A percentile compares a stretch with the other conserved stretches of the same genome.
Evolutionary conservation across 2,797 vertebrate genomes (phyloP).

Genomic region (Tapera naevia): DNA sequence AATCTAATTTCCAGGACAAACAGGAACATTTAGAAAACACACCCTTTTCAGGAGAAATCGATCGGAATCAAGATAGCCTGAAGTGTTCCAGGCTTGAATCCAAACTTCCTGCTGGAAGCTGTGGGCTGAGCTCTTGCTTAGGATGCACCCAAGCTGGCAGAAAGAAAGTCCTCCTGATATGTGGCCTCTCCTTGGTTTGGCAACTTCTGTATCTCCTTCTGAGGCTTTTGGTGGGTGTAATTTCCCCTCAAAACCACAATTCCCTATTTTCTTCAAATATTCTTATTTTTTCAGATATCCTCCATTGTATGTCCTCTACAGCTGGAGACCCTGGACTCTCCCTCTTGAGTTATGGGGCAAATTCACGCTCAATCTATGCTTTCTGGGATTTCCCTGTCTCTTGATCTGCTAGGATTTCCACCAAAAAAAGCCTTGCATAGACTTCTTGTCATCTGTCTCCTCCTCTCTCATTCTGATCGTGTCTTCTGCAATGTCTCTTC

Average conservation of each 20-base stretch:
- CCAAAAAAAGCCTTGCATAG: background rate
- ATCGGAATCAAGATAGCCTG: background rate
- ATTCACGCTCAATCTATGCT: background rate
- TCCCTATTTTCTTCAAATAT: background rate
- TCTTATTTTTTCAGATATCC: background rate
- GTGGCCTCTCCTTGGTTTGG: background rate
- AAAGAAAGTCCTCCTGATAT: background rate
- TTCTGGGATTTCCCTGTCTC: background rate
- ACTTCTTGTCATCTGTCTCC: background rate
- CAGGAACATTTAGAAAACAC: background rate
- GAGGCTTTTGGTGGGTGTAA: background rate
- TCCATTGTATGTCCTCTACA: background rate
- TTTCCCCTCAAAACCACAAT: background rate
- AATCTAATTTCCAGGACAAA: background rate
- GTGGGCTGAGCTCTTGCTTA: background rate
- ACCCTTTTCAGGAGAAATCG: background rate
- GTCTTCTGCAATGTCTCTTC: background rate
- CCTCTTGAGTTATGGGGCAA: background rate
- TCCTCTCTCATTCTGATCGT: background rate
- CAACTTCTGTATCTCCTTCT: background rate
- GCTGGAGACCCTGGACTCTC: background rate
- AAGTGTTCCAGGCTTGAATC: background rate
- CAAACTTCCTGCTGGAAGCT: background rate
- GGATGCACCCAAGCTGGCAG: background rate
- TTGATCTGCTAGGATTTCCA: background rate